Evolutionary conservation across 1,140 invertebrate species (phyloP), one percentile per base, ranked within the genome.

Genomic region (Drosophila ironensis): DNA sequence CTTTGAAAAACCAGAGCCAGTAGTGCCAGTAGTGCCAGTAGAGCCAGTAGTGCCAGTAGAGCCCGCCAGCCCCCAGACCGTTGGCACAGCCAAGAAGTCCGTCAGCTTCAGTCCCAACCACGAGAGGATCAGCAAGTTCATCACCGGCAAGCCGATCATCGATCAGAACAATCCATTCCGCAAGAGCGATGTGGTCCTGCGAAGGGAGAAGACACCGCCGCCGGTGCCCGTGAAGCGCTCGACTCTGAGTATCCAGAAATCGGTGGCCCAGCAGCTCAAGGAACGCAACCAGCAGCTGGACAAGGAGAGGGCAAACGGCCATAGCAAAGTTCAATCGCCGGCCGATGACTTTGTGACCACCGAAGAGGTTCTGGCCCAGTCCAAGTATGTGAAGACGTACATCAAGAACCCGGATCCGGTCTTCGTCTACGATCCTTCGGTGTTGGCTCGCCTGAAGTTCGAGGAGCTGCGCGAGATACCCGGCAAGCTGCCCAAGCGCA

Each of bases 351-450:
- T 70, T 47, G 57, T 90, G 19, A 90, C 89, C 41, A 90, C 86
- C 16, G 89, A 90, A 57, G 89, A 90, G 41, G 89, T 90, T 16
- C 77, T 90, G 8, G 90, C 88, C 14, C 87, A 90, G 41, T 90
- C 89, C 19, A 90, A 90, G 59, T 90, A 89, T 69, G 89, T 90
- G 9, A 90, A 88, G 41, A 90, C 89, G 0, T 90, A 90, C 33
- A 88, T 90, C 4, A 90, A 90, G 50, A 89, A 90, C 60, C 89
- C 89, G 0, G 89, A 90, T 63, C 59, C 87, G 11, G 81, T 80
- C 25, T 89, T 90, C 24, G 76, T 73, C 9, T 90, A 90, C 46
- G 89, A 90, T 75, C 88, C 88, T 14, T 75, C 88, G 28, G 77
- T 90, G 37, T 72, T 89, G 37, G 76, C 78, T 0, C 66, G 75